These are phyloP conservation scores for Cenopis cana DNA, from an alignment of 2,888 invertebrate genomes.

Conservation along the genomic window DNA sequence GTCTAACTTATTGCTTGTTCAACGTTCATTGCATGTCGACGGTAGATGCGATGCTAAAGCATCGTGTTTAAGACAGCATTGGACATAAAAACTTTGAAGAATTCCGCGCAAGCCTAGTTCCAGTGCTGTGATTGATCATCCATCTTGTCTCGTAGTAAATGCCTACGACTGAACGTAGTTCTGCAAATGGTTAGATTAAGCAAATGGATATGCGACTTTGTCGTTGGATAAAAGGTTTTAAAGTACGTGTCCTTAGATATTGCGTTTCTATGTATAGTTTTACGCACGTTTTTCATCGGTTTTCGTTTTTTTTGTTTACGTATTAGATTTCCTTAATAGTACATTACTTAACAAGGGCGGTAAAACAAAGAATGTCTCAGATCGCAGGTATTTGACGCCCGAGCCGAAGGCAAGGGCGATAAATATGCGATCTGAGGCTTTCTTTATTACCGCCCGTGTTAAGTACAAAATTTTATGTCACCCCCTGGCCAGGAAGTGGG, in stretches of 20 bases:
- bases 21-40: neutral
- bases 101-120: neutral
- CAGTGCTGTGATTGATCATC: conserved; percentile 36
- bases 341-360: too few species aligned
- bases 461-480: too few species aligned
- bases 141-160: conserved; percentile 41
- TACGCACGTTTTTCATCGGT: neutral
- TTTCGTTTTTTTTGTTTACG: neutral
- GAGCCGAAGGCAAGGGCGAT: too few species aligned
- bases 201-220: conserved; percentile 38
- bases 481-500: too few species aligned
- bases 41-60: neutral
- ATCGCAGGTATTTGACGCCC: too few species aligned
- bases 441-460: too few species aligned
- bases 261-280: conserved; percentile 1
- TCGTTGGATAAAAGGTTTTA: conserved; percentile 37
- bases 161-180: conserved; percentile 39
- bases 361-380: too few species aligned
- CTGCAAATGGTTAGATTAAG: conserved; percentile 41
- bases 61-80: neutral
- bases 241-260: conserved; percentile 19
- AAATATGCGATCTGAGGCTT: too few species aligned
- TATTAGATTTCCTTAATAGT: neutral
- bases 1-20: neutral
- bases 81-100: neutral